Evolutionary conservation across 2,113 vertebrate species (phyloP), one percentile per base, ranked within the genome.

Genomic region (Anser brachyrhynchus): DNA sequence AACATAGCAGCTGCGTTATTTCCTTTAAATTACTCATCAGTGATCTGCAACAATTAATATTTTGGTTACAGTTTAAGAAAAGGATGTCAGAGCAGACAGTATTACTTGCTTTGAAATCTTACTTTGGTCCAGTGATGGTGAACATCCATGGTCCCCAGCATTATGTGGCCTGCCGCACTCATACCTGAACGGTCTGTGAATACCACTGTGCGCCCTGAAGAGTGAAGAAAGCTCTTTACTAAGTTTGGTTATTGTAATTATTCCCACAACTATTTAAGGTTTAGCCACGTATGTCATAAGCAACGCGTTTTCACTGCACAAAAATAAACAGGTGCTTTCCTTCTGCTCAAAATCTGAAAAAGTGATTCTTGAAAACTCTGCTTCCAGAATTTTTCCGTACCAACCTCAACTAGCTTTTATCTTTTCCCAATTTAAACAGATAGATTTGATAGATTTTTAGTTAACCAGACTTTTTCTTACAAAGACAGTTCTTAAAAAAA

Each of bases 111-210:
- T 29, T 23, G n/a, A 83, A 83, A 55, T 65, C 72, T 98, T 98
- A 99, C 99, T 97, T 99, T 98, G 31, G 97, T 98, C 99, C 99
- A 99, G 92, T 99, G 98, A 61, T 99, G 98, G 88, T 99, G 99
- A 90, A 99, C 99, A 62, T 99, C 99, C 98, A 98, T 99, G 65
- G 99, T 99, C 94, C 99, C 99, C 82, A 99, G 98, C 99, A 99
- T 99, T 59, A 99, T 95, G 26, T 99, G 98, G 69, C 99, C 99
- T 31, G 98, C 97, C 4, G 99, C 98, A 35, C 99, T 99, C 98
- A 99, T 97, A 52, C 99, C 99, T 0, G 99, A 99, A 51, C 98
- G 98, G 97, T 99, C 99, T 80, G 99, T 98, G 83, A 99, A 99
- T 61, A 99, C 85, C 54, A 99, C 67, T 0, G 98, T 99, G 85